Base-by-base conservation (phyloP, 1,140 invertebrate species). In the Leptopilina clavipes region DNA sequence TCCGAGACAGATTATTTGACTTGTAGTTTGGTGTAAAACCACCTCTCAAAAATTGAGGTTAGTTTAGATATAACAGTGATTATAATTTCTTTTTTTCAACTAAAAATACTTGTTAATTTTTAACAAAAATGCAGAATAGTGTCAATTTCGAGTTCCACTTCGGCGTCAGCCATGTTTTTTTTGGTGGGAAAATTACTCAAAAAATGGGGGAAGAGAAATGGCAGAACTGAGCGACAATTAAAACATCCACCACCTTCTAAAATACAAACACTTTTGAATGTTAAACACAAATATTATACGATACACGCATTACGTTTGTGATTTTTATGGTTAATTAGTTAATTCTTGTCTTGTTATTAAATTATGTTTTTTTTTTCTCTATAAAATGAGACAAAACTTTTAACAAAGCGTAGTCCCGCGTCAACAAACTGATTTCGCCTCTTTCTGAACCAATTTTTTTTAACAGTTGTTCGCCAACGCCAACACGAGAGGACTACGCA, bases 401-500 rank as follows among this genome's bases (percentile, higher is more conserved):
- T 31, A 31, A 22, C 3, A 31, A 65, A 25, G 22, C 25, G 11
- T 8, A 65, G 25, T 25, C 19, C 22, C 59, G 59, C 59, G 59
- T 65, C 25, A 59, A 59, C 56, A n/a, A 65, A 31, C 25, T 65
- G 59, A 65, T 37, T 65, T 65, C 19, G 59, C 25, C 59, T 31
- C 25, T 40, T 65, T 65, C 59, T 31, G 59, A 65, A 65, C 19
- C 56, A 65, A 65, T 31, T 31, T 65, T 56, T 65, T 65, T 65
- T 65, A 65, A 65, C 59, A 65, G 59, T 65, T n/a, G 59, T 65
- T 65, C 59, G 18, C 22, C 59, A 65, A 65, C 59, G 59, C 59
- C 19, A 31, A 65, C 59, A 65, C 52, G 17, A 54, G 14, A 17
- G 18, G 12, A 65, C 6, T 65, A n/a, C 59, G 59, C 59, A 31